Percentiles rank a stretch among this genome's conserved stretches.
Conservation (phyloP, 1,140 invertebrate genomes). For the Dermatophagoides farinae region DNA sequence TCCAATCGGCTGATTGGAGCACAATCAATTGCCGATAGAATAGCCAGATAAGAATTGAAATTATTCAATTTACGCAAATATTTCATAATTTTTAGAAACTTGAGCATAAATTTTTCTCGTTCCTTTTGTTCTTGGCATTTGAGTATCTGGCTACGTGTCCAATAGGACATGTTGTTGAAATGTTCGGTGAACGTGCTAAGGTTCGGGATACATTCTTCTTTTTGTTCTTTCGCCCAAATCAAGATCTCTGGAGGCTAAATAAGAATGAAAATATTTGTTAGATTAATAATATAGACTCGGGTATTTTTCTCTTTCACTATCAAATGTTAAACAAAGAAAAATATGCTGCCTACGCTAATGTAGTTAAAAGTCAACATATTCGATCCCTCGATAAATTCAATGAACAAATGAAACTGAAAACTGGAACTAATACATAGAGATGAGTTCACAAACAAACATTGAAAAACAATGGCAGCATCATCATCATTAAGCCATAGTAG, state of each 20-base stretch:
- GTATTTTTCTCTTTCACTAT: no score
- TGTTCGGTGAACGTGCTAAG: conserved; percentile 92
- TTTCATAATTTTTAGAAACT: conserved; percentile 98
- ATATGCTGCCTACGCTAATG: no score
- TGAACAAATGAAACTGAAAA: no score
- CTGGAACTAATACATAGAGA: no score
- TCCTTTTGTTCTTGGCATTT: conserved; percentile 66
- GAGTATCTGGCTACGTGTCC: conserved; percentile 62
- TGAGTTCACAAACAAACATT: no score
- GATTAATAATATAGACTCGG: no score
- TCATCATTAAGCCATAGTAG: no score
- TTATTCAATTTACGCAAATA: conserved; percentile 88
- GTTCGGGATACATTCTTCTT: conserved; percentile 87
- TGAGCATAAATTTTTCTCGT: conserved; percentile 82
- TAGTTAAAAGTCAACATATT: no score
- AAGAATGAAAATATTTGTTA: no score
- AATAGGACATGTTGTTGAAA: conserved; percentile 99
- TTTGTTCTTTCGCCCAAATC: conserved; percentile 90
- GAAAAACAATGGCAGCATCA: no score
- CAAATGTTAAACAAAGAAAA: no score
- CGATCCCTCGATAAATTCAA: no score
- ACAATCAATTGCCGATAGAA: conserved; percentile 86
- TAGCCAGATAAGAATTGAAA: conserved; percentile 91
- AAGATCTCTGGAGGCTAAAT: conserved; percentile 60
- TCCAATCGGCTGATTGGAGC: conserved; percentile 81